These are phyloP conservation scores for Vulpes ferrilata DNA, from an alignment of 2,113 vertebrate genomes.

Conservation along the genomic window DNA sequence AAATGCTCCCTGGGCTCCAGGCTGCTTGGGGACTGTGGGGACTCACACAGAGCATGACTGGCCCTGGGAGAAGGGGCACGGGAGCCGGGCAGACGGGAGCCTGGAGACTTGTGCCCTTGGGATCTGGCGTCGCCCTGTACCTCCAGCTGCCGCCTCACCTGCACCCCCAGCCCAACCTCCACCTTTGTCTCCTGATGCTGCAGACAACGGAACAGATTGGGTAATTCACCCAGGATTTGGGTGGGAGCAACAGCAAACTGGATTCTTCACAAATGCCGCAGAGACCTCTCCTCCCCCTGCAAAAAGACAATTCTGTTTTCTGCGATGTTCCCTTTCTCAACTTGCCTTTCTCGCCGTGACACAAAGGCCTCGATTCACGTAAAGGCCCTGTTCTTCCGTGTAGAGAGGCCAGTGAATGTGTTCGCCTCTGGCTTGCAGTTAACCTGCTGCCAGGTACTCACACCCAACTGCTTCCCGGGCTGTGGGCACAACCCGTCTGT, in stretches of 20 bases:
- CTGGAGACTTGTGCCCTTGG: too few relatives aligned
- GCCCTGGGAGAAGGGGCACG: not conserved
- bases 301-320: not conserved
- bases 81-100: not conserved
- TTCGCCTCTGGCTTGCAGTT: accelerated
- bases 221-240: not conserved
- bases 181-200: not conserved
- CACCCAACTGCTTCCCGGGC: not conserved
- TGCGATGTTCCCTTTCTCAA: not conserved
- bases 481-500: accelerated
- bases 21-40: not conserved
- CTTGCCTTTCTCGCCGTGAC: not conserved
- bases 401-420: not conserved
- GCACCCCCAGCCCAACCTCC: not conserved
- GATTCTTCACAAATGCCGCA: not conserved
- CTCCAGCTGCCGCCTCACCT: not conserved
- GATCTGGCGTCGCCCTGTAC: accelerated
- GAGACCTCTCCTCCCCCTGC: too few relatives aligned
- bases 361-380: not conserved
- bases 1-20: not conserved
- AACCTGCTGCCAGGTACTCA: not conserved
- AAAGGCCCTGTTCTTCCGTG: not conserved
- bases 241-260: not conserved
- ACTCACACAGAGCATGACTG: accelerated
- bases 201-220: not conserved